Evolutionary conservation across 2,888 invertebrate genomes (phyloP), one percentile per base, ranked within the genome.

Genomic region (Lepetodrilus schrolli): DNA sequence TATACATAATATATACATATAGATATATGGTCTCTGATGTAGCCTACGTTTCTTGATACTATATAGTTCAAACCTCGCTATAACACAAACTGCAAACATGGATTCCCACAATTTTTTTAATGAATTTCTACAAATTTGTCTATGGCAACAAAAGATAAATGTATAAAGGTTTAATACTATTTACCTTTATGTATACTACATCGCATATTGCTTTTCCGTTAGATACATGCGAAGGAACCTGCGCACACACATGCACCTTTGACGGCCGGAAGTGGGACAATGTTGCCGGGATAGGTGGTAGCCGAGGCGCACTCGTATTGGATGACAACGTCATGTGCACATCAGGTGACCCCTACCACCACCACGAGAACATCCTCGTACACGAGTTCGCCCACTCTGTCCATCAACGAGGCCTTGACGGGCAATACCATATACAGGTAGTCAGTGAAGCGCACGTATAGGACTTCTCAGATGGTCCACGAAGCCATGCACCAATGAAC

Each of bases 311-410:
- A 5, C 70, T 73, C 3, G 70, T 81, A 3, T 47, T 82, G 13
- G 82, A 81, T 36, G 80, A 80, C 51, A 84, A 84, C 49, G 65
- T 84, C 26, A 51, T 84, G n/a, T 85, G 84, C 74, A 74, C 78
- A 34, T 1, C 65, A 1, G n/a, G 23, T 5, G 85, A 85, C 65
- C 81, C 83, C 4, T 82, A 84, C 69, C 50, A 73, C 21, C 68
- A 74, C 0, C 66, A 68, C 0, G 73, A 78, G 43, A 84, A 83
- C 38, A 80, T 83, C 3, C 77, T 83, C 13, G 80, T 83, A 0
- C 84, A 83, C 49, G 83, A 84, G 73, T 83, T 83, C 70, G 58
- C 30, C 4, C 58, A 58, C 34, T 17, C 17, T 17, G 58, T 58
- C 1, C 58, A 58, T 26, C 26, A 58, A n/a, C 34, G 10, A n/a